Conservation (phyloP, 1,140 invertebrate species). For the Lepeophtheirus salmonis region DNA sequence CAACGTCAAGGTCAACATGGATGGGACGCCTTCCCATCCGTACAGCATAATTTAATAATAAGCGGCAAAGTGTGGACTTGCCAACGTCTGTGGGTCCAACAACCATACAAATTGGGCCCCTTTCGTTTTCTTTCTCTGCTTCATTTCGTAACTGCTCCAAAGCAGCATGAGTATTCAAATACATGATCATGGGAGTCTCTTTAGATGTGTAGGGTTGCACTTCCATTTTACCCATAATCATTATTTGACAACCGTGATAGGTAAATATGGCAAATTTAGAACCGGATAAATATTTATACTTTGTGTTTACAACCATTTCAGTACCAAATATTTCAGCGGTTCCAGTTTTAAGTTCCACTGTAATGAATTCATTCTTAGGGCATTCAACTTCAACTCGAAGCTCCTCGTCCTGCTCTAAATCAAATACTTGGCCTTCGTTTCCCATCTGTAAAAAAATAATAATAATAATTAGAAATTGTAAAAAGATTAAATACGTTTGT, state of each 20-base stretch:
- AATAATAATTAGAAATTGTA: too few relatives aligned
- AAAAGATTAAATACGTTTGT: neutral
- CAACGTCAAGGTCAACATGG: constrained; percentile 88
- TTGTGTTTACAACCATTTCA: constrained; percentile 78
- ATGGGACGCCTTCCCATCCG: constrained; percentile 41
- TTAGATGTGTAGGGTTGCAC: constrained; percentile 71
- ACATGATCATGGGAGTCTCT: constrained; percentile 88
- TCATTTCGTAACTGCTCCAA: constrained; percentile 65
- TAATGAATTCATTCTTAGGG: constrained; percentile 66
- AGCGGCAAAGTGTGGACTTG: constrained; percentile 67
- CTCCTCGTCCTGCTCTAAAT: constrained; percentile 69
- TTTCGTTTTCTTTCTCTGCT: constrained; percentile 35
- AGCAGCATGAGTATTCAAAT: constrained; percentile 83
- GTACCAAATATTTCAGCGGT: constrained; percentile 91
- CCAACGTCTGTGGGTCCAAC: constrained; percentile 89
- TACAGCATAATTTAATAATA: constrained; percentile 27
- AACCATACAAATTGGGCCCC: constrained; percentile 67
- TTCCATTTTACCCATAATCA: constrained; percentile 58
- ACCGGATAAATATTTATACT: constrained; percentile 69
- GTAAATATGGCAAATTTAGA: constrained; percentile 90
- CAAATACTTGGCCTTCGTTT: constrained; percentile 45
- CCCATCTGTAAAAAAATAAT: neutral
- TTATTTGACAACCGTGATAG: constrained; percentile 75
- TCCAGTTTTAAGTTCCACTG: constrained; percentile 51
- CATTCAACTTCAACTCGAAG: constrained; percentile 80